These are phyloP conservation scores for Caenorhabditis doughertyi DNA, from an alignment of 2,888 invertebrate species.

Conservation along the genomic window DNA sequence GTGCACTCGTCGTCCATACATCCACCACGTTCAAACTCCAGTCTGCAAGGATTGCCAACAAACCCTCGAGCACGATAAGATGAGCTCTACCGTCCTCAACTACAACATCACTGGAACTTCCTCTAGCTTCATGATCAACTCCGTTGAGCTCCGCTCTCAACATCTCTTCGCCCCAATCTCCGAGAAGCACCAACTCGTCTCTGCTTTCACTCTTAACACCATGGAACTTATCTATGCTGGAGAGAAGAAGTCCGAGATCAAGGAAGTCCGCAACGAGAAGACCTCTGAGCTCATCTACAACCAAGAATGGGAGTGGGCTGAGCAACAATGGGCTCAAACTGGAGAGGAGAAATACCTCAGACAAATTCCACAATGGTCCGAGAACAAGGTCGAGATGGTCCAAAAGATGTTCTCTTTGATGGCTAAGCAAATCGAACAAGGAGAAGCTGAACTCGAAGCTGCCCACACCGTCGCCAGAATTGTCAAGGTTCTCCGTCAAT, in stretches of 20 bases:
- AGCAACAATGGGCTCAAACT: slow-evolving; percentile 72
- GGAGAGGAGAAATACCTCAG: slow-evolving; percentile 72
- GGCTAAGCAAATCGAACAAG: slow-evolving; percentile 67
- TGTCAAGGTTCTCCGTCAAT: slow-evolving; percentile 74
- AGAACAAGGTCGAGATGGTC: slow-evolving; percentile 70
- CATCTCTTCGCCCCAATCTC: slow-evolving; percentile 71
- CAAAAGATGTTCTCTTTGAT: slow-evolving; percentile 65
- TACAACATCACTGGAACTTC: slow-evolving; percentile 71
- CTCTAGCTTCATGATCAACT: slow-evolving; percentile 72
- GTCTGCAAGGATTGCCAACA: slow-evolving; percentile 64
- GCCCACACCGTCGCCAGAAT: slow-evolving; percentile 72
- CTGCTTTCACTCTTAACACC: slow-evolving; percentile 69
- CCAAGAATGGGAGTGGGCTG: slow-evolving; percentile 70
- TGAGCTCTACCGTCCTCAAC: slow-evolving; percentile 72
- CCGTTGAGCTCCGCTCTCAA: slow-evolving; percentile 74
- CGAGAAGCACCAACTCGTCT: slow-evolving; percentile 64
- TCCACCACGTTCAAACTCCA: slow-evolving; percentile 59
- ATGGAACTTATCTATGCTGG: slow-evolving; percentile 68
- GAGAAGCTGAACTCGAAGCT: slow-evolving; percentile 66
- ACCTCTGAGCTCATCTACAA: slow-evolving; percentile 71
- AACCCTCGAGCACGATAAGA: slow-evolving; percentile 63
- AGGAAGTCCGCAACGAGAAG: slow-evolving; percentile 55
- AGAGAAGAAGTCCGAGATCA: slow-evolving; percentile 59
- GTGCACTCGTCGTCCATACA: slow-evolving; percentile 74
- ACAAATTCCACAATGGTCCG: slow-evolving; percentile 60